These are phyloP conservation scores for Caenorhabditis sp. DNA, from an alignment of 2,888 invertebrate species.

Conservation along the genomic window DNA sequence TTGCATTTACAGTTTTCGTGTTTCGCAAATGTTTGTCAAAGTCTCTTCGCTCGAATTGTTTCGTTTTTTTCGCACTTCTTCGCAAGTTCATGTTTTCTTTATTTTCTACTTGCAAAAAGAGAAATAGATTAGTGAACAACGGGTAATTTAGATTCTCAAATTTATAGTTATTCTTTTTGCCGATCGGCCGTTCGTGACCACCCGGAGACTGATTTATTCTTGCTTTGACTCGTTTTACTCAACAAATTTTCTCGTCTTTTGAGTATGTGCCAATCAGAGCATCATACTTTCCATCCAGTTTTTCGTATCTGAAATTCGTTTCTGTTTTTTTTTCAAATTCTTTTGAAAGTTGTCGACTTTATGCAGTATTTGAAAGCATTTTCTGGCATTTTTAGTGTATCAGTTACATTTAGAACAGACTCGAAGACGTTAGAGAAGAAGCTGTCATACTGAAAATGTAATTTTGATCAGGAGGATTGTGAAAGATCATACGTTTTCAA, in stretches of 20 bases:
- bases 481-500: conserved; percentile 4
- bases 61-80: not conserved
- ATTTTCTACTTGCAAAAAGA: not conserved
- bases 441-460: conserved; percentile 17
- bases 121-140: not conserved
- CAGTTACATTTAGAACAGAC: not conserved
- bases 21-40: too few relatives aligned
- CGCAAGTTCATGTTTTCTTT: not conserved
- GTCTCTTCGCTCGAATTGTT: not conserved
- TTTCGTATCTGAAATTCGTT: conserved; percentile 4
- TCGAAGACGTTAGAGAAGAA: conserved; percentile 16
- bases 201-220: not conserved
- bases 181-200: not conserved
- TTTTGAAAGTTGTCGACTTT: conserved; percentile 15
- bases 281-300: conserved; percentile 11
- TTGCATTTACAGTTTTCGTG: too few relatives aligned
- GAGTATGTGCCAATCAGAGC: conserved; percentile 10
- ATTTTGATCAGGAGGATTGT: not conserved
- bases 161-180: not conserved
- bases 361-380: conserved; percentile 37
- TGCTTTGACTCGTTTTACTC: conserved; percentile 7
- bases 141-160: not conserved
- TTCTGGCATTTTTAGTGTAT: not conserved
- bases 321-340: not conserved
- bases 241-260: conserved; percentile 16